Evolutionary conservation across 2,797 vertebrate species (phyloP).

Genomic region (Phrynocephalus guinanensis): DNA sequence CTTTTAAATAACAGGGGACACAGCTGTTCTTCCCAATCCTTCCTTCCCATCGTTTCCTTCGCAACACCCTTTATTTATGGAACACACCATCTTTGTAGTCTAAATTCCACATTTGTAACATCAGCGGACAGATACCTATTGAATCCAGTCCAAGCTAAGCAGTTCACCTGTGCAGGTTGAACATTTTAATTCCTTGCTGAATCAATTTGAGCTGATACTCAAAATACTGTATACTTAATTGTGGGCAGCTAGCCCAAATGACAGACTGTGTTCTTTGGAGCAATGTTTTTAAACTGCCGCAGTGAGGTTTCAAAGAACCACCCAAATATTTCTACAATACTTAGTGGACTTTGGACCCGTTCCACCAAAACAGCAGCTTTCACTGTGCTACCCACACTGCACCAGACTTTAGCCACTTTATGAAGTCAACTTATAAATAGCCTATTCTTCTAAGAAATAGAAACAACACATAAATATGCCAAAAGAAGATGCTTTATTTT

Average conservation of each 20-base stretch:
- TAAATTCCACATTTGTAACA: not conserved
- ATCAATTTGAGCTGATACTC: not conserved
- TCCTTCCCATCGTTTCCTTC: no score
- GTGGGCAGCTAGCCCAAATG: not conserved
- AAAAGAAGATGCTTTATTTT: not conserved
- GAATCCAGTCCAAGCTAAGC: not conserved
- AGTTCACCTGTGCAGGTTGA: not conserved
- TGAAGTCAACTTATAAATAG: not conserved
- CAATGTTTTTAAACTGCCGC: not conserved
- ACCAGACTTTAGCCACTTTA: not conserved
- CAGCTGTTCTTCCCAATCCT: not conserved
- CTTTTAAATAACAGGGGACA: not conserved
- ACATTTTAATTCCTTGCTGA: not conserved
- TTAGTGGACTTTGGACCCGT: not conserved
- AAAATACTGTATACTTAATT: not conserved
- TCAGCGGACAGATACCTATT: not conserved
- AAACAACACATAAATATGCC: not conserved
- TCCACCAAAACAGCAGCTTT: not conserved
- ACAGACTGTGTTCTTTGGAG: not conserved
- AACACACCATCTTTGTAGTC: not conserved
- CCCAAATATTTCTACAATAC: not conserved
- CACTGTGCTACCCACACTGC: not conserved
- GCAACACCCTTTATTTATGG: not conserved
- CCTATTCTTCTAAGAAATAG: not conserved
- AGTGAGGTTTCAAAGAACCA: not conserved